Percentiles rank a stretch among this genome's conserved stretches.
phyloP scores from a whole-genome alignment of 2,888 invertebrate genomes.

The Amiota minor region DNA sequence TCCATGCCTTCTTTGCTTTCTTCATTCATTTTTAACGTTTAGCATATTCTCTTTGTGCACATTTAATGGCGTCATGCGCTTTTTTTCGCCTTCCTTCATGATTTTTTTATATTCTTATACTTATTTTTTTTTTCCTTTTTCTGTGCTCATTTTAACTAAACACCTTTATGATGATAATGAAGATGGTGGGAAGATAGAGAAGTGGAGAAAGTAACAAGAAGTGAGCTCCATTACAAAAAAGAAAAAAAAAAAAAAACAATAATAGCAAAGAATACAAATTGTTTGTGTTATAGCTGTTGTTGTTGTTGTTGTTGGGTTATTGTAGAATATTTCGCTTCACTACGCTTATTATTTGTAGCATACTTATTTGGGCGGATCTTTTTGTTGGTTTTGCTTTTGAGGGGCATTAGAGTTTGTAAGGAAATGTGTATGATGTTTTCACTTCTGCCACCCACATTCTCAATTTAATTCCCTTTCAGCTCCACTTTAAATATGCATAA shows the following conservation, averaged over 20 bases:
- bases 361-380: conserved; percentile 54
- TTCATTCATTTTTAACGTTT: conserved; percentile 54
- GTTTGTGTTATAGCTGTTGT: neutral
- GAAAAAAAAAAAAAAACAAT: conserved; percentile 8
- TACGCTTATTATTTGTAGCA: conserved; percentile 66
- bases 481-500: conserved; percentile 26
- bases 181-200: neutral
- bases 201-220: neutral
- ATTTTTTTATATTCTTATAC: conserved; percentile 6
- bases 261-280: conserved; percentile 10
- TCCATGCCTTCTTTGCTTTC: conserved; percentile 17
- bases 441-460: neutral
- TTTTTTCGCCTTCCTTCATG: conserved; percentile 30
- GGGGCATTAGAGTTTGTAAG: conserved; percentile 40
- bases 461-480: neutral
- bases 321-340: conserved; percentile 51
- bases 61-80: conserved; percentile 43
- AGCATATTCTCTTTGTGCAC: conserved; percentile 62
- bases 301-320: conserved; percentile 17
- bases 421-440: neutral
- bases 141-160: conserved; percentile 3
- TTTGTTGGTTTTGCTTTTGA: neutral
- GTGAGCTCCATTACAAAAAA: neutral
- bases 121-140: neutral
- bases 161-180: neutral